Evolutionary conservation across 2,797 vertebrate species (phyloP).

Genomic region (Neopelma chrysocephalum): DNA sequence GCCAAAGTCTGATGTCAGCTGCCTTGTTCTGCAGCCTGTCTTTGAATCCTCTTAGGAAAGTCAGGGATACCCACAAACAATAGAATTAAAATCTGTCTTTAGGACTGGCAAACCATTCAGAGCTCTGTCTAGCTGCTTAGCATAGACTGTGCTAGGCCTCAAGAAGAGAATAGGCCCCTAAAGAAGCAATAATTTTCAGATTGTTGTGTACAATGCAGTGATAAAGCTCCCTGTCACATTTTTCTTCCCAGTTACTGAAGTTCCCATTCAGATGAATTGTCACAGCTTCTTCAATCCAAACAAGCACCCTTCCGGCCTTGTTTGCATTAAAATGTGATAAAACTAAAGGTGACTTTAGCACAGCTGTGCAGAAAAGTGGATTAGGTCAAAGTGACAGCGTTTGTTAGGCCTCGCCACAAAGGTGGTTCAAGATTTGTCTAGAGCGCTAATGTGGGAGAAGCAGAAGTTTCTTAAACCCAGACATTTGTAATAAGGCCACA

Average conservation of each 20-base stretch:
- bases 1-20: slow-evolving; percentile 35
- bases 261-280: slow-evolving; percentile 87
- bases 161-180: slow-evolving; percentile 73
- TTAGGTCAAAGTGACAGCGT: slow-evolving; percentile 87
- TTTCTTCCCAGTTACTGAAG: slow-evolving; percentile 89
- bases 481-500: slow-evolving; percentile 74
- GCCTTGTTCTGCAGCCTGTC: slow-evolving; percentile 56
- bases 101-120: slow-evolving; percentile 74
- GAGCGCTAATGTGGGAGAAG: slow-evolving; percentile 73
- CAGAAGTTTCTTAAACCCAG: slow-evolving; percentile 76
- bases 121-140: slow-evolving; percentile 80
- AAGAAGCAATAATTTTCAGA: slow-evolving; percentile 86
- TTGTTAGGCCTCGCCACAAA: slow-evolving; percentile 73
- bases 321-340: slow-evolving; percentile 95
- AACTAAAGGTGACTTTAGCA: slow-evolving; percentile 86
- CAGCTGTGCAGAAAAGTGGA: slow-evolving; percentile 89
- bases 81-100: slow-evolving; percentile 78
- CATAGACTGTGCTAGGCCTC: slow-evolving; percentile 78
- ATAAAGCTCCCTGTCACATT: slow-evolving; percentile 94
- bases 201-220: slow-evolving; percentile 80
- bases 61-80: slow-evolving; percentile 78
- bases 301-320: slow-evolving; percentile 84
- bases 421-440: slow-evolving; percentile 64
- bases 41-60: slow-evolving; percentile 77
- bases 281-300: slow-evolving; percentile 81